Percentiles rank a stretch among this genome's conserved stretches.
Conservation (phyloP, 1,140 invertebrate species). For the Hycleus phaleratus region DNA sequence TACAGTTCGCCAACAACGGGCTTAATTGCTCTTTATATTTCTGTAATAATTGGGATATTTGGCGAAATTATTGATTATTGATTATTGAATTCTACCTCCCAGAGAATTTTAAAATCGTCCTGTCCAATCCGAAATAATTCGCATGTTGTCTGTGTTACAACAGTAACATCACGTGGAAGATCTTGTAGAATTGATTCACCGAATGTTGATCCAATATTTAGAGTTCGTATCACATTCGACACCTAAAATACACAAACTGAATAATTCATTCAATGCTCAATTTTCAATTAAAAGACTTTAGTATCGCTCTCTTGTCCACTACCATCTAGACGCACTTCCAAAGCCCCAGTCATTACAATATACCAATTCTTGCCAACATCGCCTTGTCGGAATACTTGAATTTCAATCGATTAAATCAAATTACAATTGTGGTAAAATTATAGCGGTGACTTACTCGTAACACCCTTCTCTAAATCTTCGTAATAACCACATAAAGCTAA, state of each 20-base stretch:
- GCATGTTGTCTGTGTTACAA: conserved; percentile 65
- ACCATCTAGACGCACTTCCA: conserved; percentile 53
- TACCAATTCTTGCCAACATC: conserved; percentile 73
- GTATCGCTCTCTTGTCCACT: conserved; percentile 49
- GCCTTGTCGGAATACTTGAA: conserved; percentile 66
- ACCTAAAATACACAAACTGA: conserved; percentile 42
- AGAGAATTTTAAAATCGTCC: conserved; percentile 66
- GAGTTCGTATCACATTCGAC: conserved; percentile 40
- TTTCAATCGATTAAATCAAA: not conserved
- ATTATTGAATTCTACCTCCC: conserved; percentile 53
- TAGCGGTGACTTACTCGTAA: conserved; percentile 58
- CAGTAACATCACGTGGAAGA: conserved; percentile 61
- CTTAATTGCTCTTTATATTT: no score
- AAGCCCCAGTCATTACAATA: conserved; percentile 60
- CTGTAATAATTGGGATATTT: not conserved
- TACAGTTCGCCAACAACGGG: no score
- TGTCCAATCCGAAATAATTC: conserved; percentile 68
- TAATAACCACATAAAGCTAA: conserved; percentile 65
- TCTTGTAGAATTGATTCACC: conserved; percentile 68
- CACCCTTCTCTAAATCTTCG: conserved; percentile 70
- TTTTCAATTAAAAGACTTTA: conserved; percentile 40
- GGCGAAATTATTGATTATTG: not conserved
- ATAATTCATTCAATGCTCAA: no score
- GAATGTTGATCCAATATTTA: conserved; percentile 69
- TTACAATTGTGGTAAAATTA: not conserved